Percentiles rank a stretch among this genome's conserved stretches.
Conservation (phyloP, 2,797 vertebrate species). For the Holocentrus rufus region DNA sequence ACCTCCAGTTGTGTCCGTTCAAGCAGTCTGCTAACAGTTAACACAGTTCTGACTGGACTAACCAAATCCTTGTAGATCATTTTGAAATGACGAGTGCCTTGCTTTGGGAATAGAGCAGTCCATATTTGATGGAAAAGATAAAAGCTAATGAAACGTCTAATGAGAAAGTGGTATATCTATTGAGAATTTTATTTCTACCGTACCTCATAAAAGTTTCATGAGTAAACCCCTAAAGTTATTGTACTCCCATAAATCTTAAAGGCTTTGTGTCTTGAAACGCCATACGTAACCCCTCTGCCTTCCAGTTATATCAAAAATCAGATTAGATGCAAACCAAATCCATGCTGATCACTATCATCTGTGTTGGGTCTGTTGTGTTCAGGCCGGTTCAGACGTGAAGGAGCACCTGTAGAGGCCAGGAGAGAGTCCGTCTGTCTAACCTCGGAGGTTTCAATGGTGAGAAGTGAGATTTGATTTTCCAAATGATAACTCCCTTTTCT, state of each 20-base stretch:
- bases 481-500: neutral
- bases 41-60: neutral
- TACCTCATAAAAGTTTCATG: slow-evolving; percentile 42
- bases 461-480: neutral
- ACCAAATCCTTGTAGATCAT: slow-evolving; percentile 32
- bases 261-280: neutral
- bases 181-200: slow-evolving; percentile 13
- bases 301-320: slow-evolving; percentile 5
- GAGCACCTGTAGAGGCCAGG: neutral
- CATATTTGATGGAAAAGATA: slow-evolving; percentile 25
- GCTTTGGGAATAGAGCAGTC: neutral
- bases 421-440: slow-evolving; percentile 3
- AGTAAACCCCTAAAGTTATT: slow-evolving; percentile 6
- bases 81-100: slow-evolving; percentile 25
- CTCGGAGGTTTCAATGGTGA: neutral
- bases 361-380: slow-evolving; percentile 17
- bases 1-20: neutral
- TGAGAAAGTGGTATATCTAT: slow-evolving; percentile 11
- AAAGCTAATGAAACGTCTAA: slow-evolving; percentile 16
- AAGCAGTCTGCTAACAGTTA: neutral
- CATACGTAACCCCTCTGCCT: slow-evolving; percentile 7
- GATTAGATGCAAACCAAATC: slow-evolving; percentile 19
- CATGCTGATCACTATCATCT: slow-evolving; percentile 24
- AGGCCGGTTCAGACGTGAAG: slow-evolving; percentile 1
- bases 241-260: slow-evolving; percentile 8